Base-by-base conservation (phyloP, 2,888 invertebrate genomes). In the Lamellibrachia columna region DNA sequence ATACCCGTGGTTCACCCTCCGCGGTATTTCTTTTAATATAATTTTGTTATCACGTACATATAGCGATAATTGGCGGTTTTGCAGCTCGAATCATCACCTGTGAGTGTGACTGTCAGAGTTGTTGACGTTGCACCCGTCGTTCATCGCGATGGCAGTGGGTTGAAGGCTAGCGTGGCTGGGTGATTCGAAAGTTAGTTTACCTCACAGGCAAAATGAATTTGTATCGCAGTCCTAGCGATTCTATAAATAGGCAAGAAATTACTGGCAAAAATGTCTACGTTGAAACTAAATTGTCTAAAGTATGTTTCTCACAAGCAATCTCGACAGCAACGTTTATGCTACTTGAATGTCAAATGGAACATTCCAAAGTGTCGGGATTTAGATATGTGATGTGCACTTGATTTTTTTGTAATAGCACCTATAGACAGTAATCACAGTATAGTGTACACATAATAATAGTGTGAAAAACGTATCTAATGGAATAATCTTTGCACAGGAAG, bases 101-200 rank as follows among this genome's bases (percentile, higher is more conserved):
- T n/a, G 22, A 22, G 75, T 75, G n/a, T n/a, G 22, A 22, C 22
- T 75, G 75, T 22, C 75, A 75, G 75, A 75, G 2, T 75, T 75
- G 75, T 75, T 75, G 75, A 75, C 75, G 75, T 75, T 75, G 75
- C 75, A 75, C 4, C 75, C 75, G 75, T 75, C 75, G 75, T 75
- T 75, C 75, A 75, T 22, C 75, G 75, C 75, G n/a, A 75, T 75
- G 22, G 75, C n/a, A 6, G 75, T 22, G 22, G 75, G 6, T 75
- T 15, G 75, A 7, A 75, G n/a, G 75, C 22, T 75, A 75, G 22
- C 75, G n/a, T 75, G 75, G n/a, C 75, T 75, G 75, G 75, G 15
- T 75, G 15, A 75, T 75, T n/a, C 15, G 75, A 6, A 15, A 75
- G 75, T 75, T 75, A 22, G 75, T 75, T 75, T 75, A 15, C 15